Evolutionary conservation across 2,113 vertebrate genomes (phyloP).

Genomic region (Caranx ignobilis): DNA sequence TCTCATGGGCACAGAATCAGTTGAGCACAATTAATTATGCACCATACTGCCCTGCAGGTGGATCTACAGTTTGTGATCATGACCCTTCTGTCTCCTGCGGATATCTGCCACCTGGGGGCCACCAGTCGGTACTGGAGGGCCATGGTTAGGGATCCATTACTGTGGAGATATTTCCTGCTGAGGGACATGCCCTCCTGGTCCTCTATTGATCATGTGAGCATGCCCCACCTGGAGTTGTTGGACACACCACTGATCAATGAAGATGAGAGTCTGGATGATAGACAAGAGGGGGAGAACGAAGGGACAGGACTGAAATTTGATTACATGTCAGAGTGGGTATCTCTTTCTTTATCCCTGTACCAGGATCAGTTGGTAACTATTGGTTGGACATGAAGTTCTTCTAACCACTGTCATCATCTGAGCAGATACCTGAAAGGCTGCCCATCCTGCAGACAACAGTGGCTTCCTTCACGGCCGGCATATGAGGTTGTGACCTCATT

Average conservation of each 20-base stretch:
- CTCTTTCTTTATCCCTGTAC: not conserved
- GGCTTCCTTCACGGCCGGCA: slow-evolving; percentile 79
- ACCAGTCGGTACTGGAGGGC: slow-evolving; percentile 90
- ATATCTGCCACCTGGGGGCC: slow-evolving; percentile 90
- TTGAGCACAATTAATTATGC: not conserved
- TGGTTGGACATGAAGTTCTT: not conserved
- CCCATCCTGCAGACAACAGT: slow-evolving; percentile 85
- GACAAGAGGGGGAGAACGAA: slow-evolving; percentile 51
- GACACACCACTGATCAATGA: slow-evolving; percentile 80
- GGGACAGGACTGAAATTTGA: slow-evolving; percentile 73
- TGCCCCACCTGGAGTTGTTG: slow-evolving; percentile 88
- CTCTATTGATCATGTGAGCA: slow-evolving; percentile 90
- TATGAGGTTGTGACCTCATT: slow-evolving; percentile 89
- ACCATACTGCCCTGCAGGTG: slow-evolving; percentile 78
- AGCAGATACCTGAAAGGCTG: slow-evolving; percentile 91
- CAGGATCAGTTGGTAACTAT: not conserved
- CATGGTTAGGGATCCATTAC: slow-evolving; percentile 89
- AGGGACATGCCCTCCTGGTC: slow-evolving; percentile 90
- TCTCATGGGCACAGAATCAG: not conserved
- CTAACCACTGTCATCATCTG: slow-evolving; percentile 38
- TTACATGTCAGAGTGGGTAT: slow-evolving; percentile 92
- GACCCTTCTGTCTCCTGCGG: slow-evolving; percentile 90
- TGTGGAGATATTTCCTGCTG: slow-evolving; percentile 92
- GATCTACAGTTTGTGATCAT: slow-evolving; percentile 91
- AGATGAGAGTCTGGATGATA: slow-evolving; percentile 63